Percentiles rank a stretch among this genome's conserved stretches.
Conservation (phyloP, 2,113 vertebrate species). For the Platysternon megacephalum region DNA sequence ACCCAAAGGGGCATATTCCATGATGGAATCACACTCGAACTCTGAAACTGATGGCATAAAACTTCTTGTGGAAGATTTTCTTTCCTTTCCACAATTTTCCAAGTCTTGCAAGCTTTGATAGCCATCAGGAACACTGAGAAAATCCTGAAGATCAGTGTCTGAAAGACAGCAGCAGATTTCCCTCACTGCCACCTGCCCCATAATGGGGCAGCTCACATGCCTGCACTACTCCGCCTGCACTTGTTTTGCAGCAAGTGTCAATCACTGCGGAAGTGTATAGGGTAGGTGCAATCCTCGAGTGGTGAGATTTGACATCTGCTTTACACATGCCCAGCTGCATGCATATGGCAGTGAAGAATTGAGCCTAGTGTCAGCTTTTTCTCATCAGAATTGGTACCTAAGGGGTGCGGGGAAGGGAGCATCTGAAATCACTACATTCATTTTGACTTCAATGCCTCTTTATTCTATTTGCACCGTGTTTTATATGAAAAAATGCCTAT, state of each 20-base stretch:
- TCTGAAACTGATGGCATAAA: not conserved
- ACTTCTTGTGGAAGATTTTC: not conserved
- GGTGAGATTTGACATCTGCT: not conserved
- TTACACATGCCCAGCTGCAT: not conserved
- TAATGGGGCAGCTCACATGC: not conserved
- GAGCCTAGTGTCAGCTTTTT: not conserved
- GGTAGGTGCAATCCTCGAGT: not conserved
- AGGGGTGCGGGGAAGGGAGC: not conserved
- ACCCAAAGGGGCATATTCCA: not conserved
- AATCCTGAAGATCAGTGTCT: not conserved
- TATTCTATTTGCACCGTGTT: not conserved
- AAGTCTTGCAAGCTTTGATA: not conserved
- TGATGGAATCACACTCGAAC: not conserved
- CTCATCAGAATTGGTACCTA: not conserved
- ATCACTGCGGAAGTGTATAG: not conserved
- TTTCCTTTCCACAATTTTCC: not conserved
- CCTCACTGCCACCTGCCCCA: not conserved
- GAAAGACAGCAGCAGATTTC: not conserved
- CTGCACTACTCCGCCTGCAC: not conserved
- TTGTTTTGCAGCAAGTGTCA: not conserved
- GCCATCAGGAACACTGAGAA: not conserved
- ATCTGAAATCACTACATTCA: not conserved
- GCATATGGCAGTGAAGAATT: not conserved
- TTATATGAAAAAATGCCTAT: not conserved
- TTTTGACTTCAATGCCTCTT: not conserved